Evolutionary conservation across 2,888 invertebrate genomes (phyloP).

Genomic region (Hybos culiciformis): DNA sequence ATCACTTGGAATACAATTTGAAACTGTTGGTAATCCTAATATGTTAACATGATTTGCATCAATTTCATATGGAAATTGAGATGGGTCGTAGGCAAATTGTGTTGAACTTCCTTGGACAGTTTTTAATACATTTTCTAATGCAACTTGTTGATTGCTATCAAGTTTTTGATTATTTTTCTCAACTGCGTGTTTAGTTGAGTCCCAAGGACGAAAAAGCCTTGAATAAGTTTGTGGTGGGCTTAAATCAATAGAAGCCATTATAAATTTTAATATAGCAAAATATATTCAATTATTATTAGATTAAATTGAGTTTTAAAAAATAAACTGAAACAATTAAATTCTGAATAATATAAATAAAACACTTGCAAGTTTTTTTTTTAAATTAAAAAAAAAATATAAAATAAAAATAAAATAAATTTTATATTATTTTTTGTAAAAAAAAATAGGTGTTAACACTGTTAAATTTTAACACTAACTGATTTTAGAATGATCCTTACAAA

Average conservation of each 20-base stretch:
- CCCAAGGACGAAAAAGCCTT: slow-evolving; percentile 49
- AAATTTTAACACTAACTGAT: too few relatives aligned
- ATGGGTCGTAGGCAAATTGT: too few relatives aligned
- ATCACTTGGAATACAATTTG: too few relatives aligned
- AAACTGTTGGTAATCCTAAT: neutral
- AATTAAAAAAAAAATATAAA: neutral
- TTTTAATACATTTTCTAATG: neutral
- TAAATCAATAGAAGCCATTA: slow-evolving; percentile 27
- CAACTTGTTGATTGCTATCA: neutral
- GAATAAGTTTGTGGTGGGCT: slow-evolving; percentile 37
- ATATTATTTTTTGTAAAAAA: too few relatives aligned
- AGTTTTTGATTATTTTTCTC: neutral
- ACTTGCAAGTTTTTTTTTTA: neutral
- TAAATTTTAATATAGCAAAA: slow-evolving; percentile 8
- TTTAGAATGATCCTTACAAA: too few relatives aligned
- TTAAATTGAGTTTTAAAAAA: slow-evolving; percentile 1
- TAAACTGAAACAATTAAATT: neutral
- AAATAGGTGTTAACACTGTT: too few relatives aligned
- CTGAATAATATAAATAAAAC: neutral
- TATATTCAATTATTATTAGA: neutral
- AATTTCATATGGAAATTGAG: neutral
- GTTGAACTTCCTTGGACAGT: neutral
- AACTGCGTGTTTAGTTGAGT: slow-evolving; percentile 27
- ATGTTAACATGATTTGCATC: neutral
- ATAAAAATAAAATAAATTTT: neutral